Percentiles rank a stretch among this genome's conserved stretches.
phyloP scores from a whole-genome alignment of 2,888 invertebrate genomes.

The Cabera pusaria region DNA sequence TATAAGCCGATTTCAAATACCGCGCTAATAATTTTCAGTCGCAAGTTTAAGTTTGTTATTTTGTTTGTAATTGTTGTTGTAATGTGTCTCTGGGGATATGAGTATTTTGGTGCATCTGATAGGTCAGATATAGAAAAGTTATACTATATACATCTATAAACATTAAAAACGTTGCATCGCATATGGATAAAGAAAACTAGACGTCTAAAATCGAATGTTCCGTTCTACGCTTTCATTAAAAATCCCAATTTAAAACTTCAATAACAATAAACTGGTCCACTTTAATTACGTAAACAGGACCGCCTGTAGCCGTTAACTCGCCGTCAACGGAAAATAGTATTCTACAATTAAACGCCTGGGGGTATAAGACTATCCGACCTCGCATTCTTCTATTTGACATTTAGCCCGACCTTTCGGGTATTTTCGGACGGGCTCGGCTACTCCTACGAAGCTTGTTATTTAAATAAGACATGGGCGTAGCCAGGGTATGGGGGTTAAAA shows the following conservation, averaged over 20 bases:
- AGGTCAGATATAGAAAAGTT: too few relatives aligned
- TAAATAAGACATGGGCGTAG: conserved; percentile 35
- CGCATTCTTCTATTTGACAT: conserved; percentile 66
- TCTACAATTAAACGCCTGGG: conserved; percentile 41
- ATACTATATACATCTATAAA: too few relatives aligned
- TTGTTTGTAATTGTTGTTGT: too few relatives aligned
- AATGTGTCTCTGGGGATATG: too few relatives aligned
- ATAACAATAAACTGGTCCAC: conserved; percentile 11
- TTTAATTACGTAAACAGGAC: conserved; percentile 18
- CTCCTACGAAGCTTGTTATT: conserved; percentile 65
- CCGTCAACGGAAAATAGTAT: conserved; percentile 22
- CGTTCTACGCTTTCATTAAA: conserved; percentile 1
- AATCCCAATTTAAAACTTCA: conserved; percentile 5
- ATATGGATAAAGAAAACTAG: too few relatives aligned
- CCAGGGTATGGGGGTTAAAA: conserved; percentile 23
- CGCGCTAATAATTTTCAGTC: too few relatives aligned
- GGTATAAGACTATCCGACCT: conserved; percentile 54
- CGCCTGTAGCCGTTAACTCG: conserved; percentile 10
- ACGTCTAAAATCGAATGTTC: too few relatives aligned
- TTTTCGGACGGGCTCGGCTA: conserved; percentile 62
- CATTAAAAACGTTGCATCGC: too few relatives aligned
- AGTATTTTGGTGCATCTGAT: too few relatives aligned
- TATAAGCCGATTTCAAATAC: too few relatives aligned
- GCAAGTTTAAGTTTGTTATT: too few relatives aligned
- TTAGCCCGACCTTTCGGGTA: conserved; percentile 72